These are phyloP conservation scores for Myripristis murdjan DNA, from an alignment of 2,797 vertebrate species.

Conservation along the genomic window DNA sequence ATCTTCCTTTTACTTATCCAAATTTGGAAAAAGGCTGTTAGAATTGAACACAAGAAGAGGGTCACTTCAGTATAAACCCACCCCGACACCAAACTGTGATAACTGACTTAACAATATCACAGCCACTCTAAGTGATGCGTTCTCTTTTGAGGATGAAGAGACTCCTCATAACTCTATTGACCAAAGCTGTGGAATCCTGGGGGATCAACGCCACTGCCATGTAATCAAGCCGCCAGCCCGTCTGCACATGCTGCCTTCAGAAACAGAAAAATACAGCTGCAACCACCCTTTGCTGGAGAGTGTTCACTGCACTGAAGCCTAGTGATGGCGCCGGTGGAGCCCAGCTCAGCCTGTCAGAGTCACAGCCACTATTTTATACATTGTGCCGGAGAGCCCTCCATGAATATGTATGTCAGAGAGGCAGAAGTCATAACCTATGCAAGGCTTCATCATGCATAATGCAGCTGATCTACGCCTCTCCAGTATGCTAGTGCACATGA, in stretches of 20 bases:
- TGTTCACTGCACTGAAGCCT: conserved; percentile 39
- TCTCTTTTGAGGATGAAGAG: conserved; percentile 1
- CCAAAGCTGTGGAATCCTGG: conserved; percentile 45
- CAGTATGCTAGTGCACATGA: conserved; percentile 73
- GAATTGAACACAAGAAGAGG: not conserved
- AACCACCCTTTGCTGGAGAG: conserved; percentile 45
- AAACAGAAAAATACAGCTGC: conserved; percentile 36
- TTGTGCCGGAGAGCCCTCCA: conserved; percentile 79
- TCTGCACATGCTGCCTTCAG: conserved; percentile 68
- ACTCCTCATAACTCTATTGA: conserved; percentile 24
- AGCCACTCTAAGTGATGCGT: not conserved
- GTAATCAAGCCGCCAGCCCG: conserved; percentile 29
- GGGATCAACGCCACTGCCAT: conserved; percentile 42
- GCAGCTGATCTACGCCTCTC: conserved; percentile 85
- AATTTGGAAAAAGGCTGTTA: not conserved
- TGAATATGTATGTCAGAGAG: conserved; percentile 86
- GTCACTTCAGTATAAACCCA: not conserved
- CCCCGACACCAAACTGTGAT: not conserved
- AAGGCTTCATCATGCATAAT: conserved; percentile 89
- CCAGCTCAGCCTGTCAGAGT: conserved; percentile 73
- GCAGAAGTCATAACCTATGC: conserved; percentile 87
- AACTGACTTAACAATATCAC: not conserved
- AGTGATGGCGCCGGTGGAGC: conserved; percentile 56
- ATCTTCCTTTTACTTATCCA: too few relatives aligned
- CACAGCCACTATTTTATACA: conserved; percentile 82